A percentile compares a stretch with the other conserved stretches of the same genome.
phyloP scores from a whole-genome alignment of 2,888 invertebrate genomes.

The Amorpha juglandis region DNA sequence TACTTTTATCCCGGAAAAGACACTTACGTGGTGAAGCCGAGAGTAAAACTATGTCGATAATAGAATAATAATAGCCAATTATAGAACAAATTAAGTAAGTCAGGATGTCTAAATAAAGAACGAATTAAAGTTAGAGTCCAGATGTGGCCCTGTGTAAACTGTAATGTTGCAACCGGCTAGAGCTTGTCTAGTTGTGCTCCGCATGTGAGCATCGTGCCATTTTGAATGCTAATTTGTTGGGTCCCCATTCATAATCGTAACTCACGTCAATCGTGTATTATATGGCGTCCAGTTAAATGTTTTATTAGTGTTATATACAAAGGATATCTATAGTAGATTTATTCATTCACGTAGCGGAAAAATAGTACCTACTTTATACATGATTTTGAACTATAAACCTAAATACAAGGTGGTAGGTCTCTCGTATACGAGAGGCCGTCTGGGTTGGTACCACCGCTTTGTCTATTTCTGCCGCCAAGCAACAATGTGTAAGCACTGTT shows the following conservation, averaged over 20 bases:
- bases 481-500: too few species aligned
- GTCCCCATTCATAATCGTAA: constrained; percentile 49
- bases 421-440: too few species aligned
- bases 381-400: too few species aligned
- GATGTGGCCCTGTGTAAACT: constrained; percentile 31
- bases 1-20: too few species aligned
- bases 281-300: constrained; percentile 37
- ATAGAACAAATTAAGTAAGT: too few species aligned
- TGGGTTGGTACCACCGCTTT: too few species aligned
- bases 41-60: too few species aligned
- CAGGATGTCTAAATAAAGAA: not conserved
- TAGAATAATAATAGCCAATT: too few species aligned
- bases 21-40: too few species aligned
- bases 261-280: constrained; percentile 44
- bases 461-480: too few species aligned
- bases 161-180: constrained; percentile 27
- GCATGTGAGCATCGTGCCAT: constrained; percentile 49
- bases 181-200: constrained; percentile 25
- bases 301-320: constrained; percentile 33
- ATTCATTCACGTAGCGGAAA: not conserved
- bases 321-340: constrained; percentile 14
- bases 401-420: too few species aligned
- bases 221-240: constrained; percentile 56
- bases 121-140: not conserved
- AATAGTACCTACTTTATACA: not conserved